Base-by-base conservation (phyloP, 92 coral and sea anemone genomes). In the Zoanthus solanderi region DNA sequence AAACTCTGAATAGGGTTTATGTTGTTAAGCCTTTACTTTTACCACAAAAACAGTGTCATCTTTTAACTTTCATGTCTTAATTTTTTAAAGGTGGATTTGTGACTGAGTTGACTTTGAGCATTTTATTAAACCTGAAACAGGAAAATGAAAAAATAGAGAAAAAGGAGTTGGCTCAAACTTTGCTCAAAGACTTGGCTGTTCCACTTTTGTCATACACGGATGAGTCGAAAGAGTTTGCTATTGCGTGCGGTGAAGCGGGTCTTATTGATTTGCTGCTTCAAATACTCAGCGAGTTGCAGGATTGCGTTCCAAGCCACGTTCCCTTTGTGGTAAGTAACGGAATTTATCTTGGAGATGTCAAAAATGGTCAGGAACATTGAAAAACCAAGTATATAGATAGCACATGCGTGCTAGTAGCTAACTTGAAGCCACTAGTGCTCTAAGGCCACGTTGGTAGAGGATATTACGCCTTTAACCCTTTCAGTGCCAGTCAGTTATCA, bases 271-370 rank as follows among this genome's bases (percentile, higher is more conserved):
- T 72, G 52, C 76, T 72, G 50, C 8, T 72, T 6, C n/a, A 72
- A 34, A 9, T 72, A 14, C 11, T 72, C 28, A 37, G 9, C n/a
- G 76, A 72, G 37, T 17, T 72, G 8, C 50, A 72, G 6, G 76
- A 72, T 30, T 72, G 76, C 50, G 14, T 72, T 11, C 76, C 76
- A 11, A 72, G 48, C 50, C 76, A 72, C n/a, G 76, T 72, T 13
- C 76, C 76, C 12, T 72, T 72, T 72, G 76, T 72, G 50, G 76
- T 72, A 15, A 72, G 52, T 69, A 63, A 50, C 56, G 12, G 8
- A 11, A 50, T 50, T 11, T 7, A 50, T 50, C 56, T 50, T 50
- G 56, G 56, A 50, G 9, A 50, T 50, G 5, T 50, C 56, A 63
- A n/a, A 37, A 37, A 2, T 2, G 23, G 0, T 23, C 23, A 23